Percentiles rank a stretch among this genome's conserved stretches.
phyloP scores from a whole-genome alignment of 2,888 invertebrate species.

The Perithous albicinctus region DNA sequence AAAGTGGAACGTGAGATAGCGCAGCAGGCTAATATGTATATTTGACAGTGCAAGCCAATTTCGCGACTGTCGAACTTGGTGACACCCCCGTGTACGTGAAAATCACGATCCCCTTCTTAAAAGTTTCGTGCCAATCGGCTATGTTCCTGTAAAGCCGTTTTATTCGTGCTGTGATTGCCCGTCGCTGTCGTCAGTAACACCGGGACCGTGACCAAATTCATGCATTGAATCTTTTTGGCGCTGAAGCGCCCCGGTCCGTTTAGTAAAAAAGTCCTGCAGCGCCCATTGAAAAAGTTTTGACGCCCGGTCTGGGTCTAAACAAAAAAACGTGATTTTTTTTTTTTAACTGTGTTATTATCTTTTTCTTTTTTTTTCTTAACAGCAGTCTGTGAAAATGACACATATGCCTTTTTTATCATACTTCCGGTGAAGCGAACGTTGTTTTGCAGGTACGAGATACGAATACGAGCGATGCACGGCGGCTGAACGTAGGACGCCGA shows the following conservation, averaged over 20 bases:
- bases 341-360: not conserved
- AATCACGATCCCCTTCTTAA: too few relatives aligned
- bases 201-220: too few relatives aligned
- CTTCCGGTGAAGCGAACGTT: conserved; percentile 40
- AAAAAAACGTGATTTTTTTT: conserved; percentile 10
- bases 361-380: not conserved
- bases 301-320: too few relatives aligned
- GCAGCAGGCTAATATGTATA: conserved; percentile 17
- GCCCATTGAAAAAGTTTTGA: too few relatives aligned
- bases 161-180: too few relatives aligned
- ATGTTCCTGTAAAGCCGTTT: too few relatives aligned
- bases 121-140: too few relatives aligned
- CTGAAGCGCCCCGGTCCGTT: too few relatives aligned
- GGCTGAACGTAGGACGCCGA: not conserved
- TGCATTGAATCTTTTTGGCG: too few relatives aligned
- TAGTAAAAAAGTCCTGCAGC: too few relatives aligned
- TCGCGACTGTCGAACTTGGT: not conserved
- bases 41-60: not conserved
- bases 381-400: conserved; percentile 47
- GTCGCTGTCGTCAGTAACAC: too few relatives aligned
- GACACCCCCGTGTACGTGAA: not conserved
- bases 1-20: conserved; percentile 53
- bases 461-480: not conserved
- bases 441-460: not conserved
- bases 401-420: conserved; percentile 49